A percentile compares a stretch with the other conserved stretches of the same genome.
phyloP scores from a whole-genome alignment of 2,888 invertebrate genomes.

The Mythimna loreyi region DNA sequence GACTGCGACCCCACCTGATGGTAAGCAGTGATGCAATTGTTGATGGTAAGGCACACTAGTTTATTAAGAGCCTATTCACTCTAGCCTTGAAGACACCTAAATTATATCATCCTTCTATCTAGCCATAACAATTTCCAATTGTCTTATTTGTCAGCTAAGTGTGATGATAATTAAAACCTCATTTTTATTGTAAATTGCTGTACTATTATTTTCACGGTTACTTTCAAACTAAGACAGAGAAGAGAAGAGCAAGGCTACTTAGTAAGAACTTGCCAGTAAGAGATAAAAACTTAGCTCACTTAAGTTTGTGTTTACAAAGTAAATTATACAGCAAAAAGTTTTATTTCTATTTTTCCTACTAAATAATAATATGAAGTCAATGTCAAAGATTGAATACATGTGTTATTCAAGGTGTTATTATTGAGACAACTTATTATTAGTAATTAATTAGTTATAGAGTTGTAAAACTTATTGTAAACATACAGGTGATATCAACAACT shows the following conservation, averaged over 20 bases:
- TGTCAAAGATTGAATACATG: constrained; percentile 24
- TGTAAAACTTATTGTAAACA: constrained; percentile 43
- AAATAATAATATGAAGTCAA: constrained; percentile 23
- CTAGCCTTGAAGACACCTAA: no score
- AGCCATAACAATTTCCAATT: neutral
- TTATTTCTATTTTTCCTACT: constrained; percentile 29
- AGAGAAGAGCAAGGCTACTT: constrained; percentile 18
- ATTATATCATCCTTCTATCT: neutral
- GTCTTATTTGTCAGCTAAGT: constrained; percentile 15
- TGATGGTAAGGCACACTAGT: no score
- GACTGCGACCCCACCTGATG: no score
- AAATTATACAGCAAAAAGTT: constrained; percentile 20
- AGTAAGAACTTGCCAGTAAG: constrained; percentile 11
- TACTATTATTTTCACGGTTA: constrained; percentile 17
- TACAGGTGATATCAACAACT: constrained; percentile 31
- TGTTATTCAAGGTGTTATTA: constrained; percentile 35
- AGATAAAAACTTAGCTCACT: constrained; percentile 4
- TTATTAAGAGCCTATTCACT: no score
- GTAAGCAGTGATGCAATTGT: no score
- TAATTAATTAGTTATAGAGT: constrained; percentile 34
- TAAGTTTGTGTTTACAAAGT: neutral
- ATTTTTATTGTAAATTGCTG: neutral
- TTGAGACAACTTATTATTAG: constrained; percentile 34
- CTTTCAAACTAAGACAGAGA: constrained; percentile 18
- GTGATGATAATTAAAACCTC: constrained; percentile 8